Evolutionary conservation across 2,888 invertebrate genomes (phyloP).

Genomic region (Himalopsyche tibetana): DNA sequence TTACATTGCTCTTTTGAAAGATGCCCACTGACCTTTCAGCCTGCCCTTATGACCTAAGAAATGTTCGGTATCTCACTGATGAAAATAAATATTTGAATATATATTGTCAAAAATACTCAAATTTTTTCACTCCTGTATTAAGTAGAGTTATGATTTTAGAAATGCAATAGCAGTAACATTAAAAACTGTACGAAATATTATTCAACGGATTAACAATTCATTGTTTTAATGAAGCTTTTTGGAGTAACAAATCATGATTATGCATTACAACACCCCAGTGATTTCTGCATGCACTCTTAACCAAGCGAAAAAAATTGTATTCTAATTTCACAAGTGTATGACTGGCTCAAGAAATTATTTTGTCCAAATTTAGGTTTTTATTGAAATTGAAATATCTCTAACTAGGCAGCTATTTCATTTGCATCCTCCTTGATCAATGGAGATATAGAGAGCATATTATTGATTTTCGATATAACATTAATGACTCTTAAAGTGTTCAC

Average conservation of each 20-base stretch:
- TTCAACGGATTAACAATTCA: background rate
- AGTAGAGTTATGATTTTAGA: too few species aligned
- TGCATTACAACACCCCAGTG: background rate
- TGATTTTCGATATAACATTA: background rate
- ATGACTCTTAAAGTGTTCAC: background rate
- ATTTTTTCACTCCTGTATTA: too few species aligned
- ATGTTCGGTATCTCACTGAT: too few species aligned
- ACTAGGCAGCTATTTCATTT: background rate
- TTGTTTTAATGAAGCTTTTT: background rate
- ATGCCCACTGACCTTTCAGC: too few species aligned
- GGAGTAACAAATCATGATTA: constrained; percentile 12
- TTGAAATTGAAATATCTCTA: background rate
- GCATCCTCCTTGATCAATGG: background rate
- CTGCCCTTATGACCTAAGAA: too few species aligned
- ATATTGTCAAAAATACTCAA: too few species aligned
- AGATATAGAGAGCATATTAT: constrained; percentile 6
- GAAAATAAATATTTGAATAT: too few species aligned
- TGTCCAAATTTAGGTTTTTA: background rate
- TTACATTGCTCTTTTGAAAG: too few species aligned
- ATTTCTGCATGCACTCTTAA: constrained; percentile 5
- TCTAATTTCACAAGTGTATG: background rate
- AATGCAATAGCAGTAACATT: background rate
- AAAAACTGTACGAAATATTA: background rate
- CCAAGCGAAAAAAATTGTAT: constrained; percentile 1
- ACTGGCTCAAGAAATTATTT: background rate